These are phyloP conservation scores for Muntiacus reevesi DNA, from an alignment of 2,113 vertebrate genomes.

Conservation along the genomic window DNA sequence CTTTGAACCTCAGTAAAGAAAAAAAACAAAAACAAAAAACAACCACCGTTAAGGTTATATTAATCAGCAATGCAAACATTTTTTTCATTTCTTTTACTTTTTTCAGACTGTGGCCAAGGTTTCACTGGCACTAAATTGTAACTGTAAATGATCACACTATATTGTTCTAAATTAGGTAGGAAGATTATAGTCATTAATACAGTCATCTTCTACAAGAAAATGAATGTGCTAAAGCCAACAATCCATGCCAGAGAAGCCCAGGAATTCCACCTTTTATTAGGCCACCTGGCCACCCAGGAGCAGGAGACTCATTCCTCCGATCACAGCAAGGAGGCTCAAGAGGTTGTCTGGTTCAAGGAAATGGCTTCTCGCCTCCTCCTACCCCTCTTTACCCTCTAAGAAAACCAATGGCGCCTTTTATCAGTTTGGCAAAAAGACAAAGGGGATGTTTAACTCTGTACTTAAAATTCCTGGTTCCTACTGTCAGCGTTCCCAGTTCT, in stretches of 20 bases:
- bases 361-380: neutral
- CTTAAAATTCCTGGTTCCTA: conserved; percentile 61
- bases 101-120: neutral
- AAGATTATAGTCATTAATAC: conserved; percentile 36
- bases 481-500: conserved; percentile 18
- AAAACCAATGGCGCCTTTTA: conserved; percentile 51
- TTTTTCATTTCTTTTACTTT: conserved; percentile 16
- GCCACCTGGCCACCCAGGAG: neutral
- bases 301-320: neutral
- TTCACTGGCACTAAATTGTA: conserved; percentile 2
- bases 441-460: conserved; percentile 55
- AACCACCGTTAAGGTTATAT: neutral
- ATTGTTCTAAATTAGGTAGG: conserved; percentile 57
- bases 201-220: conserved; percentile 23
- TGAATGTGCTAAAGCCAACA: neutral
- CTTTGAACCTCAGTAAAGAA: neutral
- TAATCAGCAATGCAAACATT: conserved; percentile 34
- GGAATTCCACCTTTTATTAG: neutral
- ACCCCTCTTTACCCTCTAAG: neutral
- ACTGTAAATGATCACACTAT: conserved; percentile 22
- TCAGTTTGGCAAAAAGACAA: conserved; percentile 62
- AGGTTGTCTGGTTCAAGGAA: neutral
- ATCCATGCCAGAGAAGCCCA: neutral
- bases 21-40: neutral
- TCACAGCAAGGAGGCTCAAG: neutral